Evolutionary conservation across 2,113 vertebrate genomes (phyloP), one percentile per base, ranked within the genome.

Genomic region (Ariopsis seemanni): DNA sequence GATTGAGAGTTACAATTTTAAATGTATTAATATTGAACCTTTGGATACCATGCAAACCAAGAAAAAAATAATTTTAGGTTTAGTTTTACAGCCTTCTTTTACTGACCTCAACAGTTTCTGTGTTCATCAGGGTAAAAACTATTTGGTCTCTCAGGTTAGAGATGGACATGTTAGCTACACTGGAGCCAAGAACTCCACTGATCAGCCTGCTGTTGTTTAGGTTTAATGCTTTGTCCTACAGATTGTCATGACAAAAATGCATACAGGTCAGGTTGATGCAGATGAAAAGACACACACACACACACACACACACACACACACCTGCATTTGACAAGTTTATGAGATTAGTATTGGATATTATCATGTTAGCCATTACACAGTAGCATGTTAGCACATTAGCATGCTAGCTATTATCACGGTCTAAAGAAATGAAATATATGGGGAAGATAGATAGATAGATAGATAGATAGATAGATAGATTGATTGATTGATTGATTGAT

Each of bases 171-270:
- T 99, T 99, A 78, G 95, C 94, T 87, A 99, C 96, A 90, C 96
- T 98, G 9, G 97, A 96, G 80, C 96, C 96, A 89, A 99, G 94
- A 89, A 99, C 96, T 18, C 94, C 96, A 85, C 98, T 99, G 89
- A 96, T 97, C 65, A 99, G 94, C 92, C 80, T 94, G 15, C 93
- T 91, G 6, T 92, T 86, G 81, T 83, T 86, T 25, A 48, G 5
- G 17, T 83, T 85, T 81, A 95, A 12, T 10, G 90, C 85, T n/a
- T 6, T 63, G 92, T 99, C 97, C 98, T 99, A 91, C 52, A 91
- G 60, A 71, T 25, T 30, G 27, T 12, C n/a, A 20, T 27, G n/a
- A 34, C 14, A 86, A 48, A 0, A 84, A 62, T 27, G 20, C 17
- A 86, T 5, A 7, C 18, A 80, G 48, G 15, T 30, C 11, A 42